These are phyloP conservation scores for Drosophila persimilis DNA, from an alignment of 1,140 invertebrate genomes.

Conservation along the genomic window DNA sequence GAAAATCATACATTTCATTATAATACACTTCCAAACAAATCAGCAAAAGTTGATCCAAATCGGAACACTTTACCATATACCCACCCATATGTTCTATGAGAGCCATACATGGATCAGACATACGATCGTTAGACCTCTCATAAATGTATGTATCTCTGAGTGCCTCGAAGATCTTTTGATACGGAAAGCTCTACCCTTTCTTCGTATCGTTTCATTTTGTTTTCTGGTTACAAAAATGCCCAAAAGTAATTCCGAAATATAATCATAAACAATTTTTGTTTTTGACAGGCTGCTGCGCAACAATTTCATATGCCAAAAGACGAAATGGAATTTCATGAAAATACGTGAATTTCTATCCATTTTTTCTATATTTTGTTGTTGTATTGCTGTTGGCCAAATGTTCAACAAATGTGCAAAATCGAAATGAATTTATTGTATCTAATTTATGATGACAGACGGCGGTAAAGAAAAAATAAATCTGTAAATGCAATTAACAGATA, in stretches of 20 bases:
- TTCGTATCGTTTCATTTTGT: neutral
- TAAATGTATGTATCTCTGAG: no score
- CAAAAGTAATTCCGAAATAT: slow-evolving; percentile 20
- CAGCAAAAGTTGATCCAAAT: no score
- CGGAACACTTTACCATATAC: no score
- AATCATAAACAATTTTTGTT: slow-evolving; percentile 25
- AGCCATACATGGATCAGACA: no score
- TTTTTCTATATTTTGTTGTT: slow-evolving; percentile 1
- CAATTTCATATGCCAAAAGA: slow-evolving; percentile 26
- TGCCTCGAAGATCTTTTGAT: no score
- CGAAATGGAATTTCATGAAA: slow-evolving; percentile 47
- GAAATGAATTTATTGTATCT: slow-evolving; percentile 24
- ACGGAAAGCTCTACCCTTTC: no score
- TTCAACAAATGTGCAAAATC: slow-evolving; percentile 34
- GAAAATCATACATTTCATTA: no score
- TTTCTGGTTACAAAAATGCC: slow-evolving; percentile 15
- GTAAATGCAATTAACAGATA: slow-evolving; percentile 48
- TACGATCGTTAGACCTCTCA: no score
- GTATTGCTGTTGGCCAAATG: slow-evolving; percentile 21
- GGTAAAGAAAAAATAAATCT: slow-evolving; percentile 8
- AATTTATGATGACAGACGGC: slow-evolving; percentile 49
- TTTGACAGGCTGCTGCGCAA: slow-evolving; percentile 41
- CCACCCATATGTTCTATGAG: no score
- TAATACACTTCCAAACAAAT: no score
- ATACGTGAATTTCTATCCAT: slow-evolving; percentile 15